These are phyloP conservation scores for Xiphydria camelus DNA, from an alignment of 2,888 invertebrate genomes.

Conservation along the genomic window DNA sequence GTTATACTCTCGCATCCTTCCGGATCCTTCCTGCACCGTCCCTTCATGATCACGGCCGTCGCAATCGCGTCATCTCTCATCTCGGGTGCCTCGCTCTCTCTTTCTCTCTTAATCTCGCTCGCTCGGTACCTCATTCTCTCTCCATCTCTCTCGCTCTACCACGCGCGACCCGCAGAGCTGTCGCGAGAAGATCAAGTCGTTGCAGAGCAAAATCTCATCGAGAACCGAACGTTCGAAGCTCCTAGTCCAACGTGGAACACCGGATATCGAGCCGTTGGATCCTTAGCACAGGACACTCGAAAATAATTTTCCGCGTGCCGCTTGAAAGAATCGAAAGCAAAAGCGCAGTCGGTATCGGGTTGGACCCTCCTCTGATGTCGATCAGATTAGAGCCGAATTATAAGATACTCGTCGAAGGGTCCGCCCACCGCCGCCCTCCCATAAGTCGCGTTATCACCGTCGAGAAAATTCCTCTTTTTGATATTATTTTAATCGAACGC, in stretches of 20 bases:
- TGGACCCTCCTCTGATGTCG: too few species aligned
- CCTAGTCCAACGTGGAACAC: slow-evolving; percentile 83
- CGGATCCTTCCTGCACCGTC: slow-evolving; percentile 11
- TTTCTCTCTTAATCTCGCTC: slow-evolving; percentile 29
- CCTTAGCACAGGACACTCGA: too few species aligned
- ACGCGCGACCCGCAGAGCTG: slow-evolving; percentile 67
- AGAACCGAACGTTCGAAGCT: slow-evolving; percentile 87
- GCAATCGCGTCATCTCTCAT: slow-evolving; percentile 24
- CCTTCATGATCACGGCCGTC: slow-evolving; percentile 20
- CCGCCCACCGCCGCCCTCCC: too few species aligned
- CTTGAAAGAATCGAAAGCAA: too few species aligned
- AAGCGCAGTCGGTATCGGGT: too few species aligned
- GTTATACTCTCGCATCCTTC: not conserved
- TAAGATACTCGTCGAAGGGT: too few species aligned
- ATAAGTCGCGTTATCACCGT: too few species aligned
- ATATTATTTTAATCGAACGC: too few species aligned
- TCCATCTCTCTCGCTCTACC: slow-evolving; percentile 15
- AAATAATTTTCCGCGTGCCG: too few species aligned
- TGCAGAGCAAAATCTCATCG: slow-evolving; percentile 86
- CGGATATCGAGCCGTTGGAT: slow-evolving; percentile 78
- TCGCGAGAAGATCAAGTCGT: slow-evolving; percentile 82
- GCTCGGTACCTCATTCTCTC: slow-evolving; percentile 12
- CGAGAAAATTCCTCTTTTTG: too few species aligned
- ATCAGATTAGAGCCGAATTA: too few species aligned
- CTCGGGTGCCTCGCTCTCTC: slow-evolving; percentile 20